These are phyloP conservation scores for Pelagia noctiluca DNA, from an alignment of 30 jellyfish, hydroid and myxozoan species.

Conservation along the genomic window DNA sequence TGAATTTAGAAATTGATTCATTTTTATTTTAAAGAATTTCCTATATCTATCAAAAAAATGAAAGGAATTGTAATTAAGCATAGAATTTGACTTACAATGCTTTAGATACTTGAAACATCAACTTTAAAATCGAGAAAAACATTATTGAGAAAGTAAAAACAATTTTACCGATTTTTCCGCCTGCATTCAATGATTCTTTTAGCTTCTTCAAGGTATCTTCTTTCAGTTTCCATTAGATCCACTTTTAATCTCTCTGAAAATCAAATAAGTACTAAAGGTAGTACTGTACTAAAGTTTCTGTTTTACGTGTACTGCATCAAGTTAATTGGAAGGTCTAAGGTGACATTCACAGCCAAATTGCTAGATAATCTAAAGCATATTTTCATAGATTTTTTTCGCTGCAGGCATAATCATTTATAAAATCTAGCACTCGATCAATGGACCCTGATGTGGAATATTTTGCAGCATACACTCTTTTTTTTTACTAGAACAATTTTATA, in stretches of 20 bases:
- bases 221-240: slow-evolving; percentile 23
- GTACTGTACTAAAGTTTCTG: background rate
- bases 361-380: background rate
- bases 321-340: background rate
- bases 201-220: slow-evolving; percentile 27
- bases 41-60: background rate
- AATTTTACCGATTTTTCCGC: background rate
- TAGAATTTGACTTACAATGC: background rate
- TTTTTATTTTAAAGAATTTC: background rate
- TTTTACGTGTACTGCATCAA: too few relatives aligned
- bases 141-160: too few relatives aligned
- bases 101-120: background rate
- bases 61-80: background rate
- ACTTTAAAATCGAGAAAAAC: background rate
- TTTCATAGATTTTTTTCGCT: background rate
- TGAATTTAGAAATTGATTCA: background rate
- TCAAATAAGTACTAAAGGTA: background rate
- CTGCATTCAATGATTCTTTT: slow-evolving; percentile 13
- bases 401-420: background rate
- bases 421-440: too few relatives aligned
- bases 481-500: too few relatives aligned
- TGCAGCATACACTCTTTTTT: too few relatives aligned
- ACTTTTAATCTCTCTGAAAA: slow-evolving; percentile 52
- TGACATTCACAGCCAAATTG: background rate
- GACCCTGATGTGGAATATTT: too few relatives aligned